Conservation (phyloP, 2,888 invertebrate species). For the Euphydryas editha region DNA sequence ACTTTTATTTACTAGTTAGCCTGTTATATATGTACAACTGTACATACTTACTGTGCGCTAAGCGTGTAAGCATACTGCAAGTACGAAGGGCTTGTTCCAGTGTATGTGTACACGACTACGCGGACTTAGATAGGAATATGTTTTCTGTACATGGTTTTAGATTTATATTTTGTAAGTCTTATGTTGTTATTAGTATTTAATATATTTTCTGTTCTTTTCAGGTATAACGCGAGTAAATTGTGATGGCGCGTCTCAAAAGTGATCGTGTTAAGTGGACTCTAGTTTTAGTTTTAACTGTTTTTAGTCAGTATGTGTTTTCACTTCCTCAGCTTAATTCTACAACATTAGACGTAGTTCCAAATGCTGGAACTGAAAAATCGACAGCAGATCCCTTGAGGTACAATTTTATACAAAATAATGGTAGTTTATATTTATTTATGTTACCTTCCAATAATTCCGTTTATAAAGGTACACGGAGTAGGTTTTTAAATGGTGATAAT, state of each 20-base stretch:
- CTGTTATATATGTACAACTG: no score
- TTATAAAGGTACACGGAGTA: conserved; percentile 19
- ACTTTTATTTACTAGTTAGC: no score
- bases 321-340: conserved; percentile 66
- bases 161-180: not conserved
- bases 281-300: conserved; percentile 69
- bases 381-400: conserved; percentile 72
- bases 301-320: conserved; percentile 63
- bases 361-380: conserved; percentile 56
- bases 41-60: no score
- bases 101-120: no score
- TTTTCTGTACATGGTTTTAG: not conserved
- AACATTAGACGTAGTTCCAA: conserved; percentile 43
- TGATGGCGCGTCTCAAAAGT: conserved; percentile 75
- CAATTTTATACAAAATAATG: conserved; percentile 55
- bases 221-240: conserved; percentile 61
- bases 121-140: no score
- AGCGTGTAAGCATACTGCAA: no score
- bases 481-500: conserved; percentile 6
- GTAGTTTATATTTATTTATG: conserved; percentile 22
- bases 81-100: no score
- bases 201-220: conserved; percentile 58
- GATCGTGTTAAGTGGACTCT: conserved; percentile 74
- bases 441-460: conserved; percentile 29
- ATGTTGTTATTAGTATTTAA: not conserved